A percentile compares a stretch with the other conserved stretches of the same genome.
Evolutionary conservation across 1,140 invertebrate genomes (phyloP).

Genomic region (Formica selysi): DNA sequence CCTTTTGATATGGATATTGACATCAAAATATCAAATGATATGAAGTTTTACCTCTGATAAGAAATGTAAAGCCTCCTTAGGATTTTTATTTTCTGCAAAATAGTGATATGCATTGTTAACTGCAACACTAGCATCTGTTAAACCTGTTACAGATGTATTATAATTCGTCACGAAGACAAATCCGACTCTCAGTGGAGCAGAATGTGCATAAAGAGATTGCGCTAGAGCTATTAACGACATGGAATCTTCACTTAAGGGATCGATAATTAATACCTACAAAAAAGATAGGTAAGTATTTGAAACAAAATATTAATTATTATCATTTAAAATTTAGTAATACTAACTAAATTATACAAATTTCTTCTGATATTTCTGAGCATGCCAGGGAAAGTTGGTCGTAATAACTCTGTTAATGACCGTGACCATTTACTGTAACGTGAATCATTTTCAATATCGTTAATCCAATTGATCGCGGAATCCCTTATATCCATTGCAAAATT

Average conservation of each 20-base stretch:
- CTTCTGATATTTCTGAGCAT: constrained; percentile 97
- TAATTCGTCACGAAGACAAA: constrained; percentile 93
- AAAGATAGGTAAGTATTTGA: constrained; percentile 54
- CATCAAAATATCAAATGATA: constrained; percentile 47
- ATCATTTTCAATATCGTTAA: constrained; percentile 98
- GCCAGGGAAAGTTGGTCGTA: constrained; percentile 98
- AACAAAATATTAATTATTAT: constrained; percentile 24
- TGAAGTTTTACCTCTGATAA: constrained; percentile 91
- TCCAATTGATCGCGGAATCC: constrained; percentile 96
- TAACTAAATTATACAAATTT: constrained; percentile 97
- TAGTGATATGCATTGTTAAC: constrained; percentile 97
- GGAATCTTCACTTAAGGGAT: constrained; percentile 92
- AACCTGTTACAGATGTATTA: constrained; percentile 88
- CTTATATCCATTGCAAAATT: constrained; percentile 97
- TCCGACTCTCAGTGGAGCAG: constrained; percentile 95
- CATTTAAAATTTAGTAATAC: constrained; percentile 68
- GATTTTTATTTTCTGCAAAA: constrained; percentile 92
- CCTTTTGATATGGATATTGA: not conserved
- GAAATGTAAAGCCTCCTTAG: constrained; percentile 92
- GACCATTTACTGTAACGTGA: constrained; percentile 95
- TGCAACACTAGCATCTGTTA: constrained; percentile 93
- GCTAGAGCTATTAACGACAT: constrained; percentile 93
- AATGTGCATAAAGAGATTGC: constrained; percentile 97
- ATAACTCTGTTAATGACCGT: constrained; percentile 94
- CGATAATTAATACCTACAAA: constrained; percentile 93